These are phyloP conservation scores for Dyspetes luteomarginatus DNA, from an alignment of 2,888 invertebrate species.

Conservation along the genomic window DNA sequence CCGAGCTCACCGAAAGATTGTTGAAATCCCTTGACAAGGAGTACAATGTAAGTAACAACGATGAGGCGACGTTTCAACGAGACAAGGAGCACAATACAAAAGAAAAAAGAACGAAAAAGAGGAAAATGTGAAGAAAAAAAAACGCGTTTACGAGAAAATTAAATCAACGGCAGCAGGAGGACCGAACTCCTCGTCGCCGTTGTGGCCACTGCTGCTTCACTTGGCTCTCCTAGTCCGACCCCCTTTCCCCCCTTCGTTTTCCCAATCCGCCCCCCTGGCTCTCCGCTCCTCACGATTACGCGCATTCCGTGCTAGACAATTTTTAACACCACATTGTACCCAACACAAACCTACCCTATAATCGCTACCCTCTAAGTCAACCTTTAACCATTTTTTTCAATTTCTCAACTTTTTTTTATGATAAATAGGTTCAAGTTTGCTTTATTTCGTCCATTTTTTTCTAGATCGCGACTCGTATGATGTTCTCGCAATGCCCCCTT, in stretches of 20 bases:
- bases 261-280: conserved; percentile 1
- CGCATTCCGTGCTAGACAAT: no score
- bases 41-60: conserved; percentile 95
- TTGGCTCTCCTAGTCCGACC: conserved; percentile 59
- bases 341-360: not conserved
- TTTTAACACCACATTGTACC: not conserved
- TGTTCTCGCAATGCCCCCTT: not conserved
- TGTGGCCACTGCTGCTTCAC: conserved; percentile 65
- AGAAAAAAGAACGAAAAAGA: conserved; percentile 17
- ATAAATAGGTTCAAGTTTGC: no score
- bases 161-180: conserved; percentile 58
- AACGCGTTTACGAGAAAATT: conserved; percentile 26
- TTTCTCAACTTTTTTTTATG: not conserved
- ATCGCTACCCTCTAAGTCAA: not conserved
- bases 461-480: not conserved
- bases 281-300: not conserved
- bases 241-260: conserved; percentile 17
- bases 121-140: not conserved
- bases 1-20: conserved; percentile 97
- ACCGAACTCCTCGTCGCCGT: conserved; percentile 66
- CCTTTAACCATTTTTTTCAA: not conserved
- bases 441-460: no score
- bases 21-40: conserved; percentile 98
- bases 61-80: conserved; percentile 49
- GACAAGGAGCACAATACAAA: conserved; percentile 22